phyloP scores from a whole-genome alignment of 2,888 invertebrate genomes.

The Dryobotodes eremita region DNA sequence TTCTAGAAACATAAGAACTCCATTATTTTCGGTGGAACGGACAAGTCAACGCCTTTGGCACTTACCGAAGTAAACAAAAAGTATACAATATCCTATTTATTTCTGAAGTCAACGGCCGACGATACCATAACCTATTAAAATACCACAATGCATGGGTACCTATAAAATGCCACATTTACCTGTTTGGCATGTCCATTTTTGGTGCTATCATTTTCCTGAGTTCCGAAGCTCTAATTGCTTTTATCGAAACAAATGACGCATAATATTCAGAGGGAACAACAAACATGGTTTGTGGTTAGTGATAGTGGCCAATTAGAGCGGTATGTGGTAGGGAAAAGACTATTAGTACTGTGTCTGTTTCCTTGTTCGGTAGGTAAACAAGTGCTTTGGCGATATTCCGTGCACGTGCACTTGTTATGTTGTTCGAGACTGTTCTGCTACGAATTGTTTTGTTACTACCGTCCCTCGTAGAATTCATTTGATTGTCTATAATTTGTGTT shows the following conservation, averaged over 20 bases:
- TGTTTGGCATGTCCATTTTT: constrained; percentile 54
- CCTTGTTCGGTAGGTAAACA: constrained; percentile 47
- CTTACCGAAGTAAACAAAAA: not conserved
- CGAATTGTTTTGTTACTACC: not conserved
- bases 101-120: not conserved
- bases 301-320: constrained; percentile 60
- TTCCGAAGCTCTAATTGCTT: constrained; percentile 35
- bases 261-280: constrained; percentile 44
- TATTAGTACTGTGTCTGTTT: constrained; percentile 57
- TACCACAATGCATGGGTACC: not conserved
- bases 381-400: not conserved
- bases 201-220: constrained; percentile 40
- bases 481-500: not conserved
- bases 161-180: constrained; percentile 37
- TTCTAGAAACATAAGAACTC: not conserved
- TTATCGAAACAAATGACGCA: constrained; percentile 50
- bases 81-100: not conserved
- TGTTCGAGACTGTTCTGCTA: constrained; percentile 3
- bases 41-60: not conserved
- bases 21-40: not conserved
- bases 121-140: constrained; percentile 33
- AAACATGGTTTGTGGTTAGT: constrained; percentile 48
- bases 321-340: constrained; percentile 40
- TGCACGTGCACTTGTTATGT: constrained; percentile 9
- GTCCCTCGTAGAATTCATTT: not conserved